These are phyloP conservation scores for Nebria ingens DNA, from an alignment of 1,140 invertebrate genomes.

Conservation along the genomic window DNA sequence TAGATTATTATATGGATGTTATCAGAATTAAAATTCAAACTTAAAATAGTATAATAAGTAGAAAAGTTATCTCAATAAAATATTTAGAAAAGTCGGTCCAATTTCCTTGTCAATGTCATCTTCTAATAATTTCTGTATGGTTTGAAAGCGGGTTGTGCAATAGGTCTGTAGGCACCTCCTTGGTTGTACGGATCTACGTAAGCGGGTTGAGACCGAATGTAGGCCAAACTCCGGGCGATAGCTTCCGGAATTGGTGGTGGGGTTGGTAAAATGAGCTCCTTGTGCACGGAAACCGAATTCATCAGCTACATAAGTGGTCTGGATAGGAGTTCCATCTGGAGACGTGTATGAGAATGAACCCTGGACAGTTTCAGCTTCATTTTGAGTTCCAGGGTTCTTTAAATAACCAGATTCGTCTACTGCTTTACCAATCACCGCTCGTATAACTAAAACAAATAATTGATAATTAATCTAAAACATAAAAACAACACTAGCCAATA, in stretches of 20 bases:
- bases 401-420: constrained; percentile 46
- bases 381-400: constrained; percentile 42
- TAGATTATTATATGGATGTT: too few relatives aligned
- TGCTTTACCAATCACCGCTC: constrained; percentile 49
- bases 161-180: background rate
- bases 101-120: too few relatives aligned
- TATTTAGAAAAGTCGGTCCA: too few relatives aligned
- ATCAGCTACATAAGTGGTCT: constrained; percentile 56
- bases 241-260: constrained; percentile 42
- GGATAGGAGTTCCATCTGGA: constrained; percentile 47
- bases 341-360: constrained; percentile 48
- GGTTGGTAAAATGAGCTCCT: constrained; percentile 39
- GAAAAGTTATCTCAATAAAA: too few relatives aligned
- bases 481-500: background rate
- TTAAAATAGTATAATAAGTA: too few relatives aligned
- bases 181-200: background rate
- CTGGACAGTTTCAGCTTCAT: constrained; percentile 42
- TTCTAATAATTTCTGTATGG: background rate
- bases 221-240: constrained; percentile 28
- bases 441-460: constrained; percentile 39
- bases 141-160: background rate
- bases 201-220: background rate
- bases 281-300: constrained; percentile 52
- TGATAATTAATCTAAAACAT: background rate
- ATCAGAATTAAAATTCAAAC: too few relatives aligned